phyloP scores from a whole-genome alignment of 2,113 vertebrate genomes.

The Clarias macrocephalus region DNA sequence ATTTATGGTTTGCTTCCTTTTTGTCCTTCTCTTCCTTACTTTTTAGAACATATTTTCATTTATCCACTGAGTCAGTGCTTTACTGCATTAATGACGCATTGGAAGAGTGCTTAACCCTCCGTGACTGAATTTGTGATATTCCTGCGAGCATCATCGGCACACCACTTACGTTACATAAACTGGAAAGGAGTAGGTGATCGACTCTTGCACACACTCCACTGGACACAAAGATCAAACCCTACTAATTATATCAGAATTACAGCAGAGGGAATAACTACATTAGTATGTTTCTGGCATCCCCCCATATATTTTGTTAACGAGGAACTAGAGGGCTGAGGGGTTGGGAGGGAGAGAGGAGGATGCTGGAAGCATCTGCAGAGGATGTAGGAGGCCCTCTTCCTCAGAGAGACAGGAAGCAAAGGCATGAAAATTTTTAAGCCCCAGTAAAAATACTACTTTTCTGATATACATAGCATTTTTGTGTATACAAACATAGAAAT shows the following conservation, averaged over 20 bases:
- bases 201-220: background rate
- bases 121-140: background rate
- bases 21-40: conserved; percentile 1
- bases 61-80: conserved; percentile 34
- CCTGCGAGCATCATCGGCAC: background rate
- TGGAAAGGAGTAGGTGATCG: background rate
- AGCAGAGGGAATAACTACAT: background rate
- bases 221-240: background rate
- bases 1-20: conserved; percentile 25
- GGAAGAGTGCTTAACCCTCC: conserved; percentile 17
- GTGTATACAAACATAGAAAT: background rate
- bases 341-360: conserved; percentile 10
- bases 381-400: conserved; percentile 52
- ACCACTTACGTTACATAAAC: conserved; percentile 19
- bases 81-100: conserved; percentile 19
- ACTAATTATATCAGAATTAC: conserved; percentile 17
- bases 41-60: conserved; percentile 12
- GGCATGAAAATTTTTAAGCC: conserved; percentile 14
- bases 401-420: conserved; percentile 35
- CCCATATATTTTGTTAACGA: conserved; percentile 12
- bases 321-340: background rate
- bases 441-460: conserved; percentile 13
- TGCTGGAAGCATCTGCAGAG: conserved; percentile 49
- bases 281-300: background rate
- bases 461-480: background rate